Evolutionary conservation across 2,888 invertebrate genomes (phyloP), one percentile per base, ranked within the genome.

Genomic region (Drosophila borborema): DNA sequence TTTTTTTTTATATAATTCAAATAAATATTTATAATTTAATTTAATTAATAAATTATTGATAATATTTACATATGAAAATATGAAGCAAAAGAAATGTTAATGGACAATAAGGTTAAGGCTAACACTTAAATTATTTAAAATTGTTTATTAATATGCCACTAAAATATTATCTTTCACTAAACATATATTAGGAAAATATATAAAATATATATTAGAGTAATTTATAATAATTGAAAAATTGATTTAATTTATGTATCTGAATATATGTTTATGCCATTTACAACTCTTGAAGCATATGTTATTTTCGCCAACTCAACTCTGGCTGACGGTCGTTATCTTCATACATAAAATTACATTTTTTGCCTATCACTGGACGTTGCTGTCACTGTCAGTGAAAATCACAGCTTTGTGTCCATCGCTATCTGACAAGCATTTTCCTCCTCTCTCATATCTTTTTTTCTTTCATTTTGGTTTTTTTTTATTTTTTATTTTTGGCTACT

Each of bases 351-450:
- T 62, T 40, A 45, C 34, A 7, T 23, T 28, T 58, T 9, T 31
- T 49, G n/a, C 14, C 14, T 54, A 53, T 36, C 41, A 10, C 38
- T 38, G 28, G 28, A 28, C 28, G 38, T 41, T 38, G 36, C 40
- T 41, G 55, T 65, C 64, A 54, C 61, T 53, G 53, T 20, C 40
- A 51, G 48, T 28, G 31, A 16, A 64, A 78, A 70, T 79, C 71
- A 63, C 60, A 49, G 46, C n/a, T 23, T 61, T 61, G 23, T 48
- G 70, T 40, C 49, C 76, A 76, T 64, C 81, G 20, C 80, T 66
- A 34, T n/a, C 63, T 31, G 46, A 28, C 46, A 55, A 49, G 36
- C 51, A 64, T 45, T 74, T 65, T 20, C 20, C 53, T 0, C 20
- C 49, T 3, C 16, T 58, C 14, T 10, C 36, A 16, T 28, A 28